Percentiles rank a stretch among this genome's conserved stretches.
phyloP scores from a whole-genome alignment of 2,113 vertebrate genomes.

The Cryptomyrus ogoouensis region DNA sequence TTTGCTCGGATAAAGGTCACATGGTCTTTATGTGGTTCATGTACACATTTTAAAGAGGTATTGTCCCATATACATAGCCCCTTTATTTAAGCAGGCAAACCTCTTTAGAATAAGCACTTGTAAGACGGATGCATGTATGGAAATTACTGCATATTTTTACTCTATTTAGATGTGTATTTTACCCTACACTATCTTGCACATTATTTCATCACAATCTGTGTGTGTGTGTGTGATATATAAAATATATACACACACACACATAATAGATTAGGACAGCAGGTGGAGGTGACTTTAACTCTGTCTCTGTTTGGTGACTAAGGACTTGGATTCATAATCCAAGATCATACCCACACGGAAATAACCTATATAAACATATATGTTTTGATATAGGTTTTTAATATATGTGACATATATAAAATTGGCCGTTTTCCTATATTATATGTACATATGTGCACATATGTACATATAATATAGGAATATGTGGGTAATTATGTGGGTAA shows the following conservation, averaged over 20 bases:
- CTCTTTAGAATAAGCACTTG: background rate
- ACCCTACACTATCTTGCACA: background rate
- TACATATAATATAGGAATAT: too few species aligned
- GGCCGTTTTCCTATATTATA: too few species aligned
- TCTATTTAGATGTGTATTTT: background rate
- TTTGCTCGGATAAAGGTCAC: background rate
- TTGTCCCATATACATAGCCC: background rate
- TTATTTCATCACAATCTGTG: background rate
- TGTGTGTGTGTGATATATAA: too few species aligned
- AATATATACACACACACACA: background rate
- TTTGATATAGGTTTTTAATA: too few species aligned
- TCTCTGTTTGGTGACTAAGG: background rate
- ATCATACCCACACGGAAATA: too few species aligned
- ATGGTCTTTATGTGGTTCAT: conserved; percentile 26
- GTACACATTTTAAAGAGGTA: conserved; percentile 26
- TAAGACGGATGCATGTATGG: background rate
- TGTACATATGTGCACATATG: too few species aligned
- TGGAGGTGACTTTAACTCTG: background rate
- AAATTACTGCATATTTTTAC: background rate
- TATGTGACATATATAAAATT: too few species aligned
- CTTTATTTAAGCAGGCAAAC: background rate
- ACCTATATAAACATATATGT: too few species aligned
- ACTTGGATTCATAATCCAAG: background rate
- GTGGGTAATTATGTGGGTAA: too few species aligned
- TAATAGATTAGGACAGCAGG: background rate